Evolutionary conservation across 1,140 invertebrate genomes (phyloP).

Genomic region (Meloidogyne exigua): DNA sequence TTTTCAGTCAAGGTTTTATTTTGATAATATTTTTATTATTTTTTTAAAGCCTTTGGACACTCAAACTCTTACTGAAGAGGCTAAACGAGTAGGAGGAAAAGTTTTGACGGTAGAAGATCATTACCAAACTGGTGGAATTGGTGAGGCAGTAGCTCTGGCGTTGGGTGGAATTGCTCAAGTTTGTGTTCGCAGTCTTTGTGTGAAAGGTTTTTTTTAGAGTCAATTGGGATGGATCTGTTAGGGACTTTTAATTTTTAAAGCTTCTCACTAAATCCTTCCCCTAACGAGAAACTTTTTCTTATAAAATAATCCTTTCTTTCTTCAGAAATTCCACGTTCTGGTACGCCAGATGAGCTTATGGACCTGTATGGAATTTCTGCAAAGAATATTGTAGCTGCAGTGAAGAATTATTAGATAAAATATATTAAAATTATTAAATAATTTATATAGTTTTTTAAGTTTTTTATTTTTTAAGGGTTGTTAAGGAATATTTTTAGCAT

Average conservation of each 20-base stretch:
- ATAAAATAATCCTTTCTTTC: too few relatives aligned
- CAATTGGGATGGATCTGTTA: neutral
- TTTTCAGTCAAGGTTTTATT: constrained; percentile 71
- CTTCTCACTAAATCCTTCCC: too few relatives aligned
- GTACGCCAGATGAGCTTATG: constrained; percentile 78
- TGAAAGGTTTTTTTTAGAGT: constrained; percentile 65
- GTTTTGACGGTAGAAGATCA: constrained; percentile 95
- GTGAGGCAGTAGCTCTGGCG: constrained; percentile 85
- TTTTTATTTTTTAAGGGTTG: too few relatives aligned
- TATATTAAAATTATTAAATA: neutral
- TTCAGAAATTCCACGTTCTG: constrained; percentile 80
- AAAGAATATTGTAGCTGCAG: constrained; percentile 72
- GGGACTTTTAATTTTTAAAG: too few relatives aligned
- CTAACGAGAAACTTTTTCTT: too few relatives aligned
- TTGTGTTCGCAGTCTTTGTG: constrained; percentile 79
- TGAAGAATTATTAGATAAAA: constrained; percentile 32
- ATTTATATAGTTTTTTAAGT: too few relatives aligned
- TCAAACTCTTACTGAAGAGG: constrained; percentile 75
- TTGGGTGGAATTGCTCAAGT: constrained; percentile 74
- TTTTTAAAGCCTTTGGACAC: constrained; percentile 75
- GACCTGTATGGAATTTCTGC: constrained; percentile 85
- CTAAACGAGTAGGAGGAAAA: constrained; percentile 76
- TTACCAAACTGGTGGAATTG: constrained; percentile 88
- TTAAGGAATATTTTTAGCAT: too few relatives aligned
- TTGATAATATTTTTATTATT: neutral